Evolutionary conservation across 2,113 vertebrate genomes (phyloP), one percentile per base, ranked within the genome.

Genomic region (Platysteira castanea): DNA sequence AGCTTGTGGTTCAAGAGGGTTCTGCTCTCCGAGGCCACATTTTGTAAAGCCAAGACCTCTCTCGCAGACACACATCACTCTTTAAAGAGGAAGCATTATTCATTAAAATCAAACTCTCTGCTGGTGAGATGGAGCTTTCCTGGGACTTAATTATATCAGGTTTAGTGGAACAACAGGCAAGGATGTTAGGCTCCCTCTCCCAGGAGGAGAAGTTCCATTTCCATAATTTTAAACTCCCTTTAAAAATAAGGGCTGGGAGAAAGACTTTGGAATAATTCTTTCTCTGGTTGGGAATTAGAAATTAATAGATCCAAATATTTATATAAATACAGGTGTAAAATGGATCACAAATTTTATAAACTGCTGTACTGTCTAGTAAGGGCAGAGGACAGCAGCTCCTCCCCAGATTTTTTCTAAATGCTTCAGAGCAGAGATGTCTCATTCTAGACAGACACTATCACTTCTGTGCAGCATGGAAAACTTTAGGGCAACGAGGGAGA

Each of bases 51-150:
- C 61, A 50, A 73, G 56, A 42, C 15, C 60, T 90, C 54, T 90
- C 12, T 12, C 69, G 49, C 68, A 89, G 39, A 35, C 47, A 65
- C 20, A 44, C 15, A 65, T 82, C 54, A 91, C 20, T 50, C 82
- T 94, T 86, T 81, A 81, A 92, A 93, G 44, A 88, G 28, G 73
- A 91, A 80, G 22, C 28, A 64, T 70, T 94, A 80, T 81, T 86
- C 64, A 76, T 78, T 76, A 84, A 56, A 88, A 87, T 78, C 53
- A 75, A 90, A 39, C 42, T 52, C 53, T 54, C 30, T 70, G 39
- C 56, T 68, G 71, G 22, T 82, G 69, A 88, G 57, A 87, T 46
- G 39, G 28, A 75, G 30, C 37, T 93, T 95, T 90, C 60, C 41
- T 76, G 79, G 91, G 86, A 79, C 56, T 59, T 90, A 79, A 94